phyloP scores from a whole-genome alignment of 2,797 vertebrate genomes.

The Pangasius mekongensis region DNA sequence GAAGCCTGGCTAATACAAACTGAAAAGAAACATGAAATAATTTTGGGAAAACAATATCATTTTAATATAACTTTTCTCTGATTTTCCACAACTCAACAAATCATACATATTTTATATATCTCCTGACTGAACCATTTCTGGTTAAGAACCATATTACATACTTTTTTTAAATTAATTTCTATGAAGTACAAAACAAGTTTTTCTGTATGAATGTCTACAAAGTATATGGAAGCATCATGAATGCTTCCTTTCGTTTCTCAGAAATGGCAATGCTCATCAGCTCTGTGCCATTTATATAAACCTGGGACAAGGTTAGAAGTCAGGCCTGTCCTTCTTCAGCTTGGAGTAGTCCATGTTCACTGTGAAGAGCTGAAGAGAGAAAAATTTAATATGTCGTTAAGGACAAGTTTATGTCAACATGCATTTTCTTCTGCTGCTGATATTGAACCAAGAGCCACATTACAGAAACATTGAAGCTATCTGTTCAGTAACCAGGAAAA shows the following conservation, averaged over 20 bases:
- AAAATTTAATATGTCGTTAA: background rate
- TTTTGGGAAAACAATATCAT: background rate
- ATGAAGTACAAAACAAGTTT: background rate
- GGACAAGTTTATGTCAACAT: background rate
- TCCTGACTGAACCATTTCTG: background rate
- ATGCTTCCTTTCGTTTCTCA: background rate
- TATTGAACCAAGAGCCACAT: background rate
- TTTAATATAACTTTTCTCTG: background rate
- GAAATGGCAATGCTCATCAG: background rate
- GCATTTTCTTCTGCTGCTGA: background rate
- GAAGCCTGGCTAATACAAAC: background rate
- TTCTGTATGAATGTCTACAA: background rate
- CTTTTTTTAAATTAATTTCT: background rate
- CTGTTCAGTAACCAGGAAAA: background rate
- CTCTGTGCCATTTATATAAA: background rate
- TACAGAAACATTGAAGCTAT: background rate
- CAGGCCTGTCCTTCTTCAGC: conserved; percentile 92
- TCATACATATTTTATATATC: background rate
- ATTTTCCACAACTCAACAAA: background rate
- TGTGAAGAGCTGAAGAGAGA: conserved; percentile 76
- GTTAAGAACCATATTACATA: background rate
- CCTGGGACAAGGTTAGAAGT: conserved; percentile 77
- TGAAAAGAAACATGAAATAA: background rate
- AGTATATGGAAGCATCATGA: background rate
- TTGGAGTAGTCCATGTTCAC: conserved; percentile 90